These are phyloP conservation scores for Drosophila santomea DNA, from an alignment of 1,140 invertebrate species.

Conservation along the genomic window DNA sequence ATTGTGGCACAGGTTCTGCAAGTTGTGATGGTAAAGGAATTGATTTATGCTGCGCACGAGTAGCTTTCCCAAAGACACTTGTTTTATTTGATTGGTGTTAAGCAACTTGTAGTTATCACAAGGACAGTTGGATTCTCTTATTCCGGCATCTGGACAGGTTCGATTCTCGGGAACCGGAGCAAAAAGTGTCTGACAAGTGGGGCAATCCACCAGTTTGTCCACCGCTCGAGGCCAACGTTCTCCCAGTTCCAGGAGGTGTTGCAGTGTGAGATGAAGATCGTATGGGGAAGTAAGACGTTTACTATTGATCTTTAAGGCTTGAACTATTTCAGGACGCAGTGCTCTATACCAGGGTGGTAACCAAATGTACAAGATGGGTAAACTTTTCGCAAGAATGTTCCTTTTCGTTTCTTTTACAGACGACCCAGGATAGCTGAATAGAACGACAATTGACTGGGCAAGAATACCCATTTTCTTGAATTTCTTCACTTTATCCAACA, in stretches of 20 bases:
- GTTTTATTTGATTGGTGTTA: not conserved
- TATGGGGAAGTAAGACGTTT: slow-evolving; percentile 92
- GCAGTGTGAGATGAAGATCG: slow-evolving; percentile 90
- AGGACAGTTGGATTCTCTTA: slow-evolving; percentile 91
- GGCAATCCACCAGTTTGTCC: slow-evolving; percentile 84
- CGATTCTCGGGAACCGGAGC: slow-evolving; percentile 87
- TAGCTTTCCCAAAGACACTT: slow-evolving; percentile 7
- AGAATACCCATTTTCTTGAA: slow-evolving; percentile 86
- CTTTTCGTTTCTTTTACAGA: slow-evolving; percentile 90
- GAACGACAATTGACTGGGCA: slow-evolving; percentile 89
- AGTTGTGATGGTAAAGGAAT: slow-evolving; percentile 6
- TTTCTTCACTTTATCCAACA: slow-evolving; percentile 86
- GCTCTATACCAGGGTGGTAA: slow-evolving; percentile 90
- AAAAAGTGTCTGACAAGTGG: slow-evolving; percentile 89
- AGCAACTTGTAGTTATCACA: slow-evolving; percentile 84
- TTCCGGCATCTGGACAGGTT: slow-evolving; percentile 89
- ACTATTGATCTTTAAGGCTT: slow-evolving; percentile 89
- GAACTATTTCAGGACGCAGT: slow-evolving; percentile 87
- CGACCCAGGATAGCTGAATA: slow-evolving; percentile 95
- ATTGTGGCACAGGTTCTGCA: slow-evolving; percentile 11
- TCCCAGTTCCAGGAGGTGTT: slow-evolving; percentile 80
- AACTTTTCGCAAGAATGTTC: slow-evolving; percentile 92
- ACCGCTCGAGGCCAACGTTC: slow-evolving; percentile 81
- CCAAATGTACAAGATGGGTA: slow-evolving; percentile 92
- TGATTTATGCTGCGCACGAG: slow-evolving; percentile 11